Conservation (phyloP, 1,140 invertebrate species). For the Drosophila nigromelanica region DNA sequence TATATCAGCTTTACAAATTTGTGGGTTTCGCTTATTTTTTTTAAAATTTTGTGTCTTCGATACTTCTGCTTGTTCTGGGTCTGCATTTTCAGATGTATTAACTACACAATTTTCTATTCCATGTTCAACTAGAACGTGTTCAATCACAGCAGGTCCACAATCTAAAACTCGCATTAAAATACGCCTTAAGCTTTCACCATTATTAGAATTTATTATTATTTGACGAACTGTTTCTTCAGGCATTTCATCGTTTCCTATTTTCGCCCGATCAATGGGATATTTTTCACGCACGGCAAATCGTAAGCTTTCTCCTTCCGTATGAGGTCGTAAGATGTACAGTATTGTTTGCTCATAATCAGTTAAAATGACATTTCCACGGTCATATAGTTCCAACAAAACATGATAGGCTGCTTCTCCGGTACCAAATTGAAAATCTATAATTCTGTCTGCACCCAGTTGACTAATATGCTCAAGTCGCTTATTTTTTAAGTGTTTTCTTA, state of each 20-base stretch:
- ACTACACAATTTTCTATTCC: constrained; percentile 88
- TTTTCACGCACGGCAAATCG: constrained; percentile 96
- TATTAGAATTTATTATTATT: constrained; percentile 88
- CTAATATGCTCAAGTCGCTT: constrained; percentile 94
- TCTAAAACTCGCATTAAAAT: constrained; percentile 92
- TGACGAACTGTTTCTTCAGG: constrained; percentile 81
- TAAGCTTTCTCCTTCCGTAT: constrained; percentile 96
- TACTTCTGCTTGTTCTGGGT: constrained; percentile 10
- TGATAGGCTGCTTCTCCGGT: constrained; percentile 97
- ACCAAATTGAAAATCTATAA: constrained; percentile 97
- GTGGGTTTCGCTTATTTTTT: constrained; percentile 51
- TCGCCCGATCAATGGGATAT: constrained; percentile 92
- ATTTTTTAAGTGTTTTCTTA: constrained; percentile 98
- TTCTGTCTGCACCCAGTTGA: constrained; percentile 95
- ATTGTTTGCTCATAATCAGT: constrained; percentile 97
- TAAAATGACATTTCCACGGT: constrained; percentile 97
- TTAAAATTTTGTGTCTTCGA: constrained; percentile 52
- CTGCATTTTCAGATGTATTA: constrained; percentile 33
- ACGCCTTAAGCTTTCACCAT: constrained; percentile 93
- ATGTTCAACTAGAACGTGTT: constrained; percentile 91
- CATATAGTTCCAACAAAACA: constrained; percentile 98
- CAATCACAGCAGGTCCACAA: constrained; percentile 95
- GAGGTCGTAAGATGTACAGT: constrained; percentile 95
- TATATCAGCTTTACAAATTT: constrained; percentile 18
- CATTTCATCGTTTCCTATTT: constrained; percentile 85